Evolutionary conservation across 2,113 vertebrate species (phyloP).

Genomic region (Pimephales promelas): DNA sequence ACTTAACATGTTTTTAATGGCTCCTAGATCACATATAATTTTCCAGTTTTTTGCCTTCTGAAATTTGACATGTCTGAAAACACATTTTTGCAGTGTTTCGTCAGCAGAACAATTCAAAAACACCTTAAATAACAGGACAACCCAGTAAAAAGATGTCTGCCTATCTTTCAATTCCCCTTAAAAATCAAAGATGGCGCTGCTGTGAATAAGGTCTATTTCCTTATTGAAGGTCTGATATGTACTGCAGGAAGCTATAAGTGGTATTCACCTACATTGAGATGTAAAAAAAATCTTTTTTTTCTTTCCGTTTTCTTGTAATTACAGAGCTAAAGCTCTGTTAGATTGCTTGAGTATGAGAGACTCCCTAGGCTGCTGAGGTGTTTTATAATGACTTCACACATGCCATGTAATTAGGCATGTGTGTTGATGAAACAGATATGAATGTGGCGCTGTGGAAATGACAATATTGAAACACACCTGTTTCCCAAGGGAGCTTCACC

Average conservation of each 20-base stretch:
- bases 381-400: conserved; percentile 49
- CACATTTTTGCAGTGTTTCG: too few species aligned
- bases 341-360: conserved; percentile 14
- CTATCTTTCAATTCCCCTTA: too few species aligned
- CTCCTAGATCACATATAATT: too few species aligned
- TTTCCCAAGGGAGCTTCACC: conserved; percentile 24
- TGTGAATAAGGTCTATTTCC: neutral
- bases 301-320: conserved; percentile 45
- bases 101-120: too few species aligned
- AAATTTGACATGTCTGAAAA: too few species aligned
- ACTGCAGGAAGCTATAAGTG: conserved; percentile 20
- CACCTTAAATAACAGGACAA: too few species aligned
- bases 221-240: conserved; percentile 34
- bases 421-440: conserved; percentile 59
- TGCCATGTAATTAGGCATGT: conserved; percentile 56
- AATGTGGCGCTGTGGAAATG: conserved; percentile 39
- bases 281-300: neutral
- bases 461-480: conserved; percentile 34
- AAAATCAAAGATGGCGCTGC: too few species aligned
- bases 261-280: conserved; percentile 14
- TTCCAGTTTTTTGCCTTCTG: too few species aligned
- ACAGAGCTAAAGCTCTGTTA: conserved; percentile 39
- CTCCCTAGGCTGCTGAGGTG: conserved; percentile 10
- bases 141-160: too few species aligned
- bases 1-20: too few species aligned